Base-by-base conservation (phyloP, 2,113 vertebrate species). In the Salminus brasiliensis region DNA sequence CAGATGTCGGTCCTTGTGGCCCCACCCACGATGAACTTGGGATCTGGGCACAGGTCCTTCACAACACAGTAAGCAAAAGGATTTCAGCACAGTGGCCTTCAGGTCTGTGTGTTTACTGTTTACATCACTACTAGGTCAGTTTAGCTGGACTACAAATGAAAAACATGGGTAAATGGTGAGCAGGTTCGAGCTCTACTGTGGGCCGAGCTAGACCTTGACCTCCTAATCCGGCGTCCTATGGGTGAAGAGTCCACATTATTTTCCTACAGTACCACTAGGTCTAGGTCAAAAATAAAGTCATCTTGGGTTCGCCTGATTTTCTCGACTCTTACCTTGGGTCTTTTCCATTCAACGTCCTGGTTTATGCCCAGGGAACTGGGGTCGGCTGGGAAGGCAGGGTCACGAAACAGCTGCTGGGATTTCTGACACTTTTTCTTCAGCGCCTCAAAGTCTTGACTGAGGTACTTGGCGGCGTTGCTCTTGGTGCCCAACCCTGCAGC, bases 261-360 rank as follows among this genome's bases (percentile, higher is more conserved):
- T 45, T 9, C 1, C 41, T 10, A 5, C 41, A 43, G 41, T 8
- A 39, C 4, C 4, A 39, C 4, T 4, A 5, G 4, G 4, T 39
- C 36, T 39, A 5, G 36, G 10, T 16, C 43, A 8, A 4, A 2
- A 16, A 49, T 49, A 49, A 49, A 49, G 47, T 49, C 16, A 49
- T 5, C 1, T 1, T 21, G 16, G 18, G 4, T 5, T 5, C 3
- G 53, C 11, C 25, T 12, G 9, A 27, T 16, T 62, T 30, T 6
- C 9, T 27, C 59, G 30, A n/a, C n/a, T 25, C 59, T 62, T 93
- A 97, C 96, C 91, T 29, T 80, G 34, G 96, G 97, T 1, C 93
- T 89, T 86, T 94, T 97, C 96, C 96, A 98, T 76, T 88, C 32
- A 15, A 97, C 83, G 3, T 94, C 96, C 34, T 81, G 88, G 21